These are phyloP conservation scores for Cavia aperea DNA, from an alignment of 2,113 vertebrate species.

Conservation along the genomic window DNA sequence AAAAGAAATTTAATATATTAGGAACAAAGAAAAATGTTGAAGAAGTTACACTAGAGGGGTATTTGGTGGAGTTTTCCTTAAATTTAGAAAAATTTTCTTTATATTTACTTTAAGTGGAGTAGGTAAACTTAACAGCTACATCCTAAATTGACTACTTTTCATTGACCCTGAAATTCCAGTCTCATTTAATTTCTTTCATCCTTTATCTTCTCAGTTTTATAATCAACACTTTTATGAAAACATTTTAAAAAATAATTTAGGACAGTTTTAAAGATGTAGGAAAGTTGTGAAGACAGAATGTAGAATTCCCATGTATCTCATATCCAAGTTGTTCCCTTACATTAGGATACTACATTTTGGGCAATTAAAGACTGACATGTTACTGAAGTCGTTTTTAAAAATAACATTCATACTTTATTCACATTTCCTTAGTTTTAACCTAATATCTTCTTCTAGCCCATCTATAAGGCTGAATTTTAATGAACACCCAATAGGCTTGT, in stretches of 20 bases:
- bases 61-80: slow-evolving; percentile 25
- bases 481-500: neutral
- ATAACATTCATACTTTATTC: neutral
- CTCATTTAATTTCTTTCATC: neutral
- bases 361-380: slow-evolving; percentile 3
- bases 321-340: neutral
- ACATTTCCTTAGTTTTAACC: slow-evolving; percentile 24
- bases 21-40: slow-evolving; percentile 33
- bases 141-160: neutral
- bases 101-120: neutral
- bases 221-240: neutral
- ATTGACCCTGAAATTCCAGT: neutral
- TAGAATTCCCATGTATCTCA: neutral
- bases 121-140: slow-evolving; percentile 19
- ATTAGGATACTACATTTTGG: neutral
- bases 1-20: slow-evolving; percentile 38
- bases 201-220: neutral
- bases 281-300: neutral
- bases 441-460: neutral
- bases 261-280: neutral
- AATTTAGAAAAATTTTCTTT: neutral
- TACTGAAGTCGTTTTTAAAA: slow-evolving; percentile 3
- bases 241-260: neutral
- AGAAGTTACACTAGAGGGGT: neutral
- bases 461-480: slow-evolving; percentile 25